Conservation (phyloP, 2,888 invertebrate genomes). For the Venustoraphidia nigricollis region DNA sequence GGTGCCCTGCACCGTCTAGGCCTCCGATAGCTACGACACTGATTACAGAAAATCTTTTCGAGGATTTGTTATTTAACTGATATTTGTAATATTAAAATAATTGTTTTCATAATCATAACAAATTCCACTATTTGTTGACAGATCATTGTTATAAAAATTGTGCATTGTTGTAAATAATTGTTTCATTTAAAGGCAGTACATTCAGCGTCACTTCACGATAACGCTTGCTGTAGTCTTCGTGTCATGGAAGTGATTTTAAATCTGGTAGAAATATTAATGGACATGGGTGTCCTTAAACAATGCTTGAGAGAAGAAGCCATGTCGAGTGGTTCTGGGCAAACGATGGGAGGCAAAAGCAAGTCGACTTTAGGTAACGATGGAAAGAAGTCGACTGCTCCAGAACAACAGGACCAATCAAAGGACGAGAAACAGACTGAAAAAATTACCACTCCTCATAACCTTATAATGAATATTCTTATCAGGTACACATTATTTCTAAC, state of each 20-base stretch:
- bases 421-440: constrained; percentile 33
- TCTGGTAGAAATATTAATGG: constrained; percentile 79
- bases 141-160: constrained; percentile 2
- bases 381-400: too few species aligned
- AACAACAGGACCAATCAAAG: too few species aligned
- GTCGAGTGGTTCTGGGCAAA: constrained; percentile 8
- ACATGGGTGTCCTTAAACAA: constrained; percentile 67
- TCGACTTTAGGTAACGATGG: too few species aligned
- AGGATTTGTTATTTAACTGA: too few species aligned
- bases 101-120: background rate
- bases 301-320: constrained; percentile 33
- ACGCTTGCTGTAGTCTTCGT: constrained; percentile 65
- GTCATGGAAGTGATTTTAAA: constrained; percentile 89
- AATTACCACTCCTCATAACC: constrained; percentile 45
- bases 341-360: too few species aligned
- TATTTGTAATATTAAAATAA: too few species aligned
- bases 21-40: too few species aligned
- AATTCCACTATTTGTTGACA: constrained; percentile 4
- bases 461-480: constrained; percentile 55
- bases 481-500: constrained; percentile 25
- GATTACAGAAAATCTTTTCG: too few species aligned
- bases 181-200: constrained; percentile 59
- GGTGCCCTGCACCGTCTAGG: too few species aligned
- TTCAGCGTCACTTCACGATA: constrained; percentile 72
- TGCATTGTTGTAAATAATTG: too few species aligned